phyloP scores from a whole-genome alignment of 2,888 invertebrate genomes.

The Nephrotoma guestfalica region DNA sequence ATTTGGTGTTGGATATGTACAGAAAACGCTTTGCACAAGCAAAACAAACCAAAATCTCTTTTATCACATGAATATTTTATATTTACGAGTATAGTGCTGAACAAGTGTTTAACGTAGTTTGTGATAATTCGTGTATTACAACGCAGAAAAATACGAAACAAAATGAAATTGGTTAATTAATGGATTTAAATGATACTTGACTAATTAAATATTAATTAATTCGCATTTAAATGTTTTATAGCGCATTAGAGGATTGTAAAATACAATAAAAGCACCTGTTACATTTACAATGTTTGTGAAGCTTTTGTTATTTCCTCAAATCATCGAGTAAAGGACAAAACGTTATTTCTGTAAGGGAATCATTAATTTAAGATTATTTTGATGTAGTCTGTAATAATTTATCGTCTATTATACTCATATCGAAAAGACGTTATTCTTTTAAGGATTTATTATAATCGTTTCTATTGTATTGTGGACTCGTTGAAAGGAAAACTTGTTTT shows the following conservation, averaged over 20 bases:
- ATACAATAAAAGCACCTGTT: background rate
- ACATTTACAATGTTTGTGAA: background rate
- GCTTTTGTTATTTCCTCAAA: too few relatives aligned
- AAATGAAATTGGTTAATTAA: background rate
- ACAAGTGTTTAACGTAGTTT: background rate
- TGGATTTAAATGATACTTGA: background rate
- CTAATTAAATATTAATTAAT: background rate
- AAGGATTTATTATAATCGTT: too few relatives aligned
- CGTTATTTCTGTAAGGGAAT: too few relatives aligned
- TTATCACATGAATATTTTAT: background rate
- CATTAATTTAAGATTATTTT: too few relatives aligned
- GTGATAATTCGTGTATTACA: background rate
- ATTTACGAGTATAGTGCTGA: background rate
- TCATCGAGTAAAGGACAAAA: too few relatives aligned
- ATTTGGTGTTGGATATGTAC: background rate
- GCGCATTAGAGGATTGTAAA: background rate
- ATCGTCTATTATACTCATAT: too few relatives aligned
- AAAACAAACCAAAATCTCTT: background rate
- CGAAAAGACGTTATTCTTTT: too few relatives aligned
- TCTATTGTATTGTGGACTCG: too few relatives aligned
- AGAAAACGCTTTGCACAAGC: background rate
- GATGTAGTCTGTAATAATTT: too few relatives aligned
- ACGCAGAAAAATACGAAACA: background rate
- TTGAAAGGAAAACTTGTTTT: too few relatives aligned
- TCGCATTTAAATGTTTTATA: background rate